Evolutionary conservation across 2,797 vertebrate genomes (phyloP).

Genomic region (Epinephelus coioides): DNA sequence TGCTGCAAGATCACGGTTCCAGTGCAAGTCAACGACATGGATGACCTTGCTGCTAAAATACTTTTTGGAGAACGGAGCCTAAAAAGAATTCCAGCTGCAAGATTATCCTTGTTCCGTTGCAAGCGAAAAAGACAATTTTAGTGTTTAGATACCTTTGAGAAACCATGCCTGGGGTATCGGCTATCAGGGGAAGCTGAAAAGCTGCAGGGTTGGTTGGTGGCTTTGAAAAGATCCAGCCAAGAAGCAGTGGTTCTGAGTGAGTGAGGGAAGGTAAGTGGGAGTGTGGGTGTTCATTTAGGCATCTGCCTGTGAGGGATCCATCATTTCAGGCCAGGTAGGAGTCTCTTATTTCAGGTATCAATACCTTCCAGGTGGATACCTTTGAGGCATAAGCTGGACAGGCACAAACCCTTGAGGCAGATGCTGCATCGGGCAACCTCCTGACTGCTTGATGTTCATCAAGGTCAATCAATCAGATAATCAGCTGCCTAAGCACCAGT

Average conservation of each 20-base stretch:
- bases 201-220: constrained; percentile 62
- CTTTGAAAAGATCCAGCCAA: constrained; percentile 61
- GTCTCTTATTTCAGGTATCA: constrained; percentile 67
- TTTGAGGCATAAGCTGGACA: constrained; percentile 72
- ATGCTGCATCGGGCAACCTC: constrained; percentile 61
- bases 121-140: constrained; percentile 65
- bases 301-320: constrained; percentile 64
- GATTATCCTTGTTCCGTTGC: constrained; percentile 48
- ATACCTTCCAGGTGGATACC: constrained; percentile 70
- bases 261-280: constrained; percentile 43
- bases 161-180: constrained; percentile 67
- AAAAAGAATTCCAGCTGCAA: constrained; percentile 61
- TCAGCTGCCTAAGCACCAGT: constrained; percentile 62
- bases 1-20: constrained; percentile 52
- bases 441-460: constrained; percentile 66
- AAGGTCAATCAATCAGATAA: constrained; percentile 59
- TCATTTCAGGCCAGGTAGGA: constrained; percentile 55
- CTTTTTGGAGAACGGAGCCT: constrained; percentile 44
- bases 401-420: constrained; percentile 75
- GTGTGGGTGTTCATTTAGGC: constrained; percentile 54
- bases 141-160: constrained; percentile 74
- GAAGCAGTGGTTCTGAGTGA: constrained; percentile 67
- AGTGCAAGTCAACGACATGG: constrained; percentile 46
- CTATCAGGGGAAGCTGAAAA: constrained; percentile 65
- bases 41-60: constrained; percentile 61